Evolutionary conservation across 2,797 vertebrate genomes (phyloP).

Genomic region (Chloroceryle inda): DNA sequence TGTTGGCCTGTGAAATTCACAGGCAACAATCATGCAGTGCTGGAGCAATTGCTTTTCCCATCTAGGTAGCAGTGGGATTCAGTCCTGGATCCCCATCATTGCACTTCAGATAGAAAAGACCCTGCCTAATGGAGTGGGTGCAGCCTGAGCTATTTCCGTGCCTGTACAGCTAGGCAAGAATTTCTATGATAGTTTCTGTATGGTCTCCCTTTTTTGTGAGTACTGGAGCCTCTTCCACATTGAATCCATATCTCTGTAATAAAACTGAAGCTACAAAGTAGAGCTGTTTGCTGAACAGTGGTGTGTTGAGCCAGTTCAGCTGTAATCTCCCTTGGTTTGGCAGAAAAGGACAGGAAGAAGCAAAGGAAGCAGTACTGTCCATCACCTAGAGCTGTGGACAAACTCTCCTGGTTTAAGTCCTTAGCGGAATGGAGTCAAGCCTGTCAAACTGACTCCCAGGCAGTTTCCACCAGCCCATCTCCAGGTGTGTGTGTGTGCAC

Average conservation of each 20-base stretch:
- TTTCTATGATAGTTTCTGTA: background rate
- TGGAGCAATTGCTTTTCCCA: background rate
- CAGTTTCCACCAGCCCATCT: background rate
- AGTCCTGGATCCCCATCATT: background rate
- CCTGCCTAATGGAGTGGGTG: background rate
- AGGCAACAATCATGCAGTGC: background rate
- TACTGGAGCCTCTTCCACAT: background rate
- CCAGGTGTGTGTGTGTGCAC: too few species aligned
- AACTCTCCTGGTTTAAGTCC: background rate
- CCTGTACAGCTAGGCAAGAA: background rate
- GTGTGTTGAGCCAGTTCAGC: background rate
- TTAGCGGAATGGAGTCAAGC: background rate
- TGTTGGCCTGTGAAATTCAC: background rate
- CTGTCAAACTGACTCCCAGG: background rate
- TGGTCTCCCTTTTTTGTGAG: background rate
- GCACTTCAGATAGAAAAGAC: background rate
- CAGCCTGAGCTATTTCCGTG: background rate
- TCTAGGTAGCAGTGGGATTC: background rate
- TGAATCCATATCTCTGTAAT: background rate
- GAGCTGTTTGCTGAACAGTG: background rate
- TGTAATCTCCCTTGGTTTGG: background rate
- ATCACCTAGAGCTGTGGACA: background rate
- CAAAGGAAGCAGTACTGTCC: fast-evolving
- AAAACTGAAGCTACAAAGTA: background rate
- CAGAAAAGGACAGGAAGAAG: background rate